Evolutionary conservation across 2,888 invertebrate genomes (phyloP), one percentile per base, ranked within the genome.

Genomic region (Drosophila tanythrix): DNA sequence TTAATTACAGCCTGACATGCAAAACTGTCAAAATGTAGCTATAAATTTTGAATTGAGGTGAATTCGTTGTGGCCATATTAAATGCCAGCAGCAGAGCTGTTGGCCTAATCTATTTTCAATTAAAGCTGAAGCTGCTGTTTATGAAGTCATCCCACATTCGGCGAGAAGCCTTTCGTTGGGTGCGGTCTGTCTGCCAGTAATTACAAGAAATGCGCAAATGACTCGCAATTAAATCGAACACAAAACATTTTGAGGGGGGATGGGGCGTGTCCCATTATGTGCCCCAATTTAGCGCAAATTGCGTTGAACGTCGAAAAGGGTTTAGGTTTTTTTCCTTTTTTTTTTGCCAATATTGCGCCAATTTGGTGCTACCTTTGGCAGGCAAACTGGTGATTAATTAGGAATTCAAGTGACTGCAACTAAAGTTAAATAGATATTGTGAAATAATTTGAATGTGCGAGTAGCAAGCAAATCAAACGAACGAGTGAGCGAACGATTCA

Each of bases 361-460:
- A 79, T 71, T 75, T 53, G 43, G 43, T 53, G 43, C 56, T 70
- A 73, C 63, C 73, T 81, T 68, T 80, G 60, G 35, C 51, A 63
- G 59, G 15, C 18, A 46, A 29, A 53, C 74, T 68, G 60, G 71
- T 81, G 80, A 88, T 86, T 88, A 90, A 90, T 88, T 90, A 88
- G 77, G 73, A 81, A 90, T 82, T 83, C 76, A 90, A 90, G 81
- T 80, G 83, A 82, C 76, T 82, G 74, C 79, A 72, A 82, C 82
- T 76, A 80, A 85, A 88, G 81, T 75, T 88, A 88, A 88, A 88
- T 83, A 86, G 83, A 88, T 88, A 87, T 79, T 79, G 78, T 73
- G 57, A 78, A 87, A 79, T 82, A 76, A 86, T 88, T 88, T 75
- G 72, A 81, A 72, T 88, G 85, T 68, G 75, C 64, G 74, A 77